Conservation (phyloP, 2,113 vertebrate species). For the Corythaixoides concolor region DNA sequence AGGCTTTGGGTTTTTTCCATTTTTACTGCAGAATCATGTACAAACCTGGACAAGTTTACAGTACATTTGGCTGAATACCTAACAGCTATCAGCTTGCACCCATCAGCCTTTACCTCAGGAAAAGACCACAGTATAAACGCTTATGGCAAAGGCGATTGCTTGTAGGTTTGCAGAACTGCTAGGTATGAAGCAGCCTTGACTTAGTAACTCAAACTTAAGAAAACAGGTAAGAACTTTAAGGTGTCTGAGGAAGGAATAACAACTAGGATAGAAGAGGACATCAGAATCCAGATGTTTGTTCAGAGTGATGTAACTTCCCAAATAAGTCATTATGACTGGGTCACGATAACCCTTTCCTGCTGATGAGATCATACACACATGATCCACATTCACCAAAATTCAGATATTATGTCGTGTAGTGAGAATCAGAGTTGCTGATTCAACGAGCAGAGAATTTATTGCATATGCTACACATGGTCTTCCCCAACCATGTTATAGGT, state of each 20-base stretch:
- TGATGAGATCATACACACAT: background rate
- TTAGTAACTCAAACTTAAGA: background rate
- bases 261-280: background rate
- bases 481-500: background rate
- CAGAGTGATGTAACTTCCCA: background rate
- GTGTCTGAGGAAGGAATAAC: background rate
- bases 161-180: background rate
- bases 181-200: background rate
- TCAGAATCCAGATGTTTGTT: background rate
- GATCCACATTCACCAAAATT: background rate
- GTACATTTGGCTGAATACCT: background rate
- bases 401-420: background rate
- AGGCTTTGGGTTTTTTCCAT: background rate
- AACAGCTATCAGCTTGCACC: background rate
- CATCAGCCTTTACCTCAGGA: background rate
- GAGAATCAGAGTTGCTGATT: background rate
- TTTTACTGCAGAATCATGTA: background rate
- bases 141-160: background rate
- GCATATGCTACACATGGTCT: background rate
- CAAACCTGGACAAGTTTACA: background rate
- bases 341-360: background rate
- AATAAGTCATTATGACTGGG: background rate
- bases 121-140: background rate
- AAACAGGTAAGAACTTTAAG: background rate
- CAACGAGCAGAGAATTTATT: background rate